Evolutionary conservation across 2,888 invertebrate genomes (phyloP).

Genomic region (Hypena proboscidalis): DNA sequence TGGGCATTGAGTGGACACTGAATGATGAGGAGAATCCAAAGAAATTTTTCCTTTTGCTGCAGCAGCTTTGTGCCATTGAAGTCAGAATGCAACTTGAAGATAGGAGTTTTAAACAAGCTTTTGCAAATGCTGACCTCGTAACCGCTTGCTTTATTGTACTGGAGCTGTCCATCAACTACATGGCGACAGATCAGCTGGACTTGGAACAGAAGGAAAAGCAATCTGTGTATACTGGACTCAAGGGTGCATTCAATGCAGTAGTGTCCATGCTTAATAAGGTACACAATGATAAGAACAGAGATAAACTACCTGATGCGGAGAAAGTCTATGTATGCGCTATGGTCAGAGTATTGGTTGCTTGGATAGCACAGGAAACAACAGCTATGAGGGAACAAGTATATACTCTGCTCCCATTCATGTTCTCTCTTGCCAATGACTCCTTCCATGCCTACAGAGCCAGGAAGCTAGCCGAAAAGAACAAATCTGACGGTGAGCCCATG

Average conservation of each 20-base stretch:
- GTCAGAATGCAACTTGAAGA: slow-evolving; percentile 97
- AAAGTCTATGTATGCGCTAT: slow-evolving; percentile 93
- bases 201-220: slow-evolving; percentile 96
- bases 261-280: slow-evolving; percentile 90
- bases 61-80: slow-evolving; percentile 96
- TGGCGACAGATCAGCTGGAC: slow-evolving; percentile 92
- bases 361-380: slow-evolving; percentile 96
- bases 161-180: slow-evolving; percentile 91
- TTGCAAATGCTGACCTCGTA: slow-evolving; percentile 91
- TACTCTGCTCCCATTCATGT: slow-evolving; percentile 92
- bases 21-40: slow-evolving; percentile 92
- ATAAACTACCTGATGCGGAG: slow-evolving; percentile 88
- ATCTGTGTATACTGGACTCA: slow-evolving; percentile 94
- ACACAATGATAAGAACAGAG: slow-evolving; percentile 90
- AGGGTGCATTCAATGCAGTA: slow-evolving; percentile 94
- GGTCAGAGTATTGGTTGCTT: slow-evolving; percentile 93
- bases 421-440: slow-evolving; percentile 92
- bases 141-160: slow-evolving; percentile 93
- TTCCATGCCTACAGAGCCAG: slow-evolving; percentile 90
- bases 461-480: slow-evolving; percentile 88
- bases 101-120: slow-evolving; percentile 91
- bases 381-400: slow-evolving; percentile 94
- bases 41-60: slow-evolving; percentile 91
- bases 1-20: slow-evolving; percentile 94
- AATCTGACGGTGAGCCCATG: slow-evolving; percentile 83